Percentiles rank a stretch among this genome's conserved stretches.
phyloP scores from a whole-genome alignment of 2,888 invertebrate genomes.

The Gasteruption jaculator region DNA sequence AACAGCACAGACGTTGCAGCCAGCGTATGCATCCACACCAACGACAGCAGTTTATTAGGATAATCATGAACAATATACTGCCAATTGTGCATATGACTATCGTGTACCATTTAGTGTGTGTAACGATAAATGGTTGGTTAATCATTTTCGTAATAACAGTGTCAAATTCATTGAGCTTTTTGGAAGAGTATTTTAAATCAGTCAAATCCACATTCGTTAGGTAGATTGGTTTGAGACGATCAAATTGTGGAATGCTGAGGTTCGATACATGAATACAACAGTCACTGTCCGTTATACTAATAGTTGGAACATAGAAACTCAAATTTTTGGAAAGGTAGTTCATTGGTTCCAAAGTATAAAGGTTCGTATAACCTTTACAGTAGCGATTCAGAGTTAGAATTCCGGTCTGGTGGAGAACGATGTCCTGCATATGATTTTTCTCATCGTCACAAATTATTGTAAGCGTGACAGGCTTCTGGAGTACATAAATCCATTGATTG shows the following conservation, averaged over 20 bases:
- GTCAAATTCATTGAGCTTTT: constrained; percentile 22
- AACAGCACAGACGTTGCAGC: constrained; percentile 1
- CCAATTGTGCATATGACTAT: constrained; percentile 13
- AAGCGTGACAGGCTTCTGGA: constrained; percentile 17
- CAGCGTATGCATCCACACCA: neutral
- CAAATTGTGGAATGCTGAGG: constrained; percentile 8
- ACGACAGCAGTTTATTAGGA: constrained; percentile 1
- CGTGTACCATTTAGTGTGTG: constrained; percentile 21
- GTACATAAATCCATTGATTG: constrained; percentile 21
- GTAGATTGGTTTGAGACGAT: constrained; percentile 13
- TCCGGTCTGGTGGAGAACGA: constrained; percentile 13
- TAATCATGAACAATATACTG: neutral
- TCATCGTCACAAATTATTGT: constrained; percentile 16
- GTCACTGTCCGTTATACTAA: constrained; percentile 18
- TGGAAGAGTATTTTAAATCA: constrained; percentile 20
- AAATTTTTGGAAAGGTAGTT: constrained; percentile 8
- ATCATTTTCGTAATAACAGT: constrained; percentile 16
- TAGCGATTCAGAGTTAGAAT: constrained; percentile 8
- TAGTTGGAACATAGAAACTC: constrained; percentile 13
- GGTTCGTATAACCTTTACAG: constrained; percentile 19
- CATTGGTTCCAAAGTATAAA: constrained; percentile 13
- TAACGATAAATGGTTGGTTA: constrained; percentile 17
- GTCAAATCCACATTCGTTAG: constrained; percentile 20
- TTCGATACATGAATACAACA: constrained; percentile 16
- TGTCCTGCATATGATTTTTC: constrained; percentile 18